Evolutionary conservation across 2,113 vertebrate genomes (phyloP), one percentile per base, ranked within the genome.

Genomic region (Oncorhynchus tshawytscha): DNA sequence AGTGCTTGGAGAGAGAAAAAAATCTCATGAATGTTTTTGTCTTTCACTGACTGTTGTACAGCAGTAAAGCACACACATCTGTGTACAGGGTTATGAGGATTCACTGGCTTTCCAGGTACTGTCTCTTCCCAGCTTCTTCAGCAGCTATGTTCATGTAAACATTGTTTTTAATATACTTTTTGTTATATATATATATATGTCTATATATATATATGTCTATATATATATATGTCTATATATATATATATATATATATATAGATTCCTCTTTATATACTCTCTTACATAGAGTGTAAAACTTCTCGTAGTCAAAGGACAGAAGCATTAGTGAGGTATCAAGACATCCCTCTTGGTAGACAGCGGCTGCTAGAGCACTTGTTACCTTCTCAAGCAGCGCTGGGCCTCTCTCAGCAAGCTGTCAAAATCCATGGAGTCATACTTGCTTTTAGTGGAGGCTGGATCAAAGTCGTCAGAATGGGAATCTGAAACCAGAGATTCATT

Each of bases 401-500:
- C 98, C 93, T 99, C 98, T 90, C 92, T 95, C 84, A 99, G 95
- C 95, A 99, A 97, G 95, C 96, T 98, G 95, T 99, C 98, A 81
- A 99, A 99, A 95, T 99, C 97, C 96, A 99, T 95, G 90, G 96
- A 98, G 95, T 98, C 98, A 83, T 99, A 99, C 93, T 99, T 98
- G 98, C 97, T 99, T 94, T 98, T 98, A 84, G 96, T 96, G 90
- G 96, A 97, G 93, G 97, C 94, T 91, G 97, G 97, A 94, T 99
- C 97, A 93, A 99, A 99, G 94, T 99, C 97, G 82, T 99, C 97
- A 87, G 96, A 96, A 91, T 97, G 96, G 91, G 97, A 96, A 94
- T 97, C 96, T 97, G 90, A 84, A 94, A 94, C 27, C 80, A 86
- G 90, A 82, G 31, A 65, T 22, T 18, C 5, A 16, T 18, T 5